Base-by-base conservation (phyloP, 92 coral and sea anemone genomes). In the Bergia puertoricense region DNA sequence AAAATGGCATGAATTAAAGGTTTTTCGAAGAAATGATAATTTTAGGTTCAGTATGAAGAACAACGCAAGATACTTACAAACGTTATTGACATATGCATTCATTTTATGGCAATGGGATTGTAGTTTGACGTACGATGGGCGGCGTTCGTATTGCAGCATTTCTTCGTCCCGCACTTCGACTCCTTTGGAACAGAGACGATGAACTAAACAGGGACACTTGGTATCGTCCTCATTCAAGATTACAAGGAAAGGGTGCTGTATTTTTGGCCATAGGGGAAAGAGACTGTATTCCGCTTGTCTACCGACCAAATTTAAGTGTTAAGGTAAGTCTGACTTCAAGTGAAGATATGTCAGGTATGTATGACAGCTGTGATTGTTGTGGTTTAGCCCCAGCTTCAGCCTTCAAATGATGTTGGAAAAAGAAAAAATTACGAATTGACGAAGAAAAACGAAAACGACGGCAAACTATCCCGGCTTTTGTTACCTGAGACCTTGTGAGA, bases 61-160 rank as follows among this genome's bases (percentile, higher is more conserved):
- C 56, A 40, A 39, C 36, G 37, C 57, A 66, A 44, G 38, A 18
- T 14, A 81, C 4, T 40, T 68, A 2, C 85, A 42, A 65, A 20
- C 23, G 85, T 62, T 69, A 1, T 83, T 68, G 77, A 83, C 45
- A 68, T 83, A 23, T 83, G 45, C 86, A 2, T 44, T 66, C 37
- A 22, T 3, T 43, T 44, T 37, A 45, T 69, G 51, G 65, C 87
- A 48, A 84, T 46, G 87, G 66, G 37, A 71, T 45, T 84, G 1
- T 84, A 84, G 79, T 72, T 84, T 84, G 38, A 71, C 79, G 87
- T 84, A 84, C 79, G 38, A 84, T 84, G 87, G 87, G 87, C 54
- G 87, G 87, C 85, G 87, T 84, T 69, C 87, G 75, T 42, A 68
- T 84, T 71, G 77, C 45, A 73, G 68, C 66, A 3, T 71, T 84